A percentile compares a stretch with the other conserved stretches of the same genome.
These are phyloP conservation scores for Microcebus ravelobensis DNA, from an alignment of 2,113 vertebrate species.

Conservation along the genomic window DNA sequence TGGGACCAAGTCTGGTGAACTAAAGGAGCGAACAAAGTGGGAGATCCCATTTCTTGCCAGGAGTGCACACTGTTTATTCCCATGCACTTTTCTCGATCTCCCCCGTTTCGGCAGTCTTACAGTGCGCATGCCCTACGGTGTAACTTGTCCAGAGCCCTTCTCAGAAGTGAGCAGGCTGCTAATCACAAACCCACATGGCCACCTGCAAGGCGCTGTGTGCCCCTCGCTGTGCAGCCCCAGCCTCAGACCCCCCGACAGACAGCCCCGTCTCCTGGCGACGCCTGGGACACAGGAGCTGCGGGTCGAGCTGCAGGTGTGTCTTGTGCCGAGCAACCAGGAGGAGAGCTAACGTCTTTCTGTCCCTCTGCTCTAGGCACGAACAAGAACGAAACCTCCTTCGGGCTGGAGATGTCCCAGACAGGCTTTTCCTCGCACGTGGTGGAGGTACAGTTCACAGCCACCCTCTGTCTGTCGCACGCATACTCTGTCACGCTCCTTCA, in stretches of 20 bases:
- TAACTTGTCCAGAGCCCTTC: neutral
- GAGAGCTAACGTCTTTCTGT: neutral
- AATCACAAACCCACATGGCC: neutral
- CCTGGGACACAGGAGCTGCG: neutral
- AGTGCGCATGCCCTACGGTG: neutral
- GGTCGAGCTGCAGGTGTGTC: neutral
- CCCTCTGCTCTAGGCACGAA: conserved; percentile 89
- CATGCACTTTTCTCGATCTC: neutral
- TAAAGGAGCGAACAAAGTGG: neutral
- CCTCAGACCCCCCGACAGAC: neutral
- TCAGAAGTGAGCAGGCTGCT: neutral
- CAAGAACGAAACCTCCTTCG: conserved; percentile 94
- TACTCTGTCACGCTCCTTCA: neutral
- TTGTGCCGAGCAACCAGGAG: rapidly evolving
- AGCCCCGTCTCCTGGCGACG: too few species aligned
- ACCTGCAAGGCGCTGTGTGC: neutral
- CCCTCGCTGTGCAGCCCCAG: neutral
- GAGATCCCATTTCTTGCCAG: neutral
- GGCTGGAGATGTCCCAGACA: conserved; percentile 97
- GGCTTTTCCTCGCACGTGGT: conserved; percentile 98
- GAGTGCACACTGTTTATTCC: neutral
- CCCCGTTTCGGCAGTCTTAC: neutral
- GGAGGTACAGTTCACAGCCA: conserved; percentile 83
- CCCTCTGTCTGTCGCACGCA: neutral
- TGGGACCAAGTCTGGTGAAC: neutral